phyloP scores from a whole-genome alignment of 1,140 invertebrate species.

The Ceratosolen solmsi region DNA sequence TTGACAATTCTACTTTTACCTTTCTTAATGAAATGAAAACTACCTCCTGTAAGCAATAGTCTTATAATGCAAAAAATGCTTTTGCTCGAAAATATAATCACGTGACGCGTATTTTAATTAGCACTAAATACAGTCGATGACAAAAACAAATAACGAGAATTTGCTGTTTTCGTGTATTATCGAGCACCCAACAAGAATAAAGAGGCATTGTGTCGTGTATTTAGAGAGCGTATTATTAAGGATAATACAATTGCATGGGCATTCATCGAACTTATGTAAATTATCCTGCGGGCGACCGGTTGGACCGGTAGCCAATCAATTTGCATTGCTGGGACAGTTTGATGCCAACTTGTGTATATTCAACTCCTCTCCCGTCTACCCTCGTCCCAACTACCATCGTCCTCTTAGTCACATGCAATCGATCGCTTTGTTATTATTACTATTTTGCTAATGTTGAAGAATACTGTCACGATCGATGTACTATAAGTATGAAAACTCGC shows the following conservation, averaged over 20 bases:
- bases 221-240: neutral
- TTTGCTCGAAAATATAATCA: neutral
- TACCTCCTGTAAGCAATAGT: neutral
- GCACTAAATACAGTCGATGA: neutral
- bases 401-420: neutral
- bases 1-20: neutral
- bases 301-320: neutral
- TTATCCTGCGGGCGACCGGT: neutral
- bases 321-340: neutral
- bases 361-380: neutral
- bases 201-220: neutral
- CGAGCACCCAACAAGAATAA: neutral
- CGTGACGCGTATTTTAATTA: neutral
- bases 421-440: neutral
- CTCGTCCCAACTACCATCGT: neutral
- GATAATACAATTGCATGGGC: neutral
- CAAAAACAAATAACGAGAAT: neutral
- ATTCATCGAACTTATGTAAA: constrained; percentile 7
- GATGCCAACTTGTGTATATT: neutral
- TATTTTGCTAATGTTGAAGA: neutral
- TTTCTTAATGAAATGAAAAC: neutral
- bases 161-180: neutral
- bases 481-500: neutral
- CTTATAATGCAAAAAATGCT: neutral
- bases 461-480: neutral